Evolutionary conservation across 2,113 vertebrate species (phyloP), one percentile per base, ranked within the genome.

Genomic region (Ivindomyrus marchei): DNA sequence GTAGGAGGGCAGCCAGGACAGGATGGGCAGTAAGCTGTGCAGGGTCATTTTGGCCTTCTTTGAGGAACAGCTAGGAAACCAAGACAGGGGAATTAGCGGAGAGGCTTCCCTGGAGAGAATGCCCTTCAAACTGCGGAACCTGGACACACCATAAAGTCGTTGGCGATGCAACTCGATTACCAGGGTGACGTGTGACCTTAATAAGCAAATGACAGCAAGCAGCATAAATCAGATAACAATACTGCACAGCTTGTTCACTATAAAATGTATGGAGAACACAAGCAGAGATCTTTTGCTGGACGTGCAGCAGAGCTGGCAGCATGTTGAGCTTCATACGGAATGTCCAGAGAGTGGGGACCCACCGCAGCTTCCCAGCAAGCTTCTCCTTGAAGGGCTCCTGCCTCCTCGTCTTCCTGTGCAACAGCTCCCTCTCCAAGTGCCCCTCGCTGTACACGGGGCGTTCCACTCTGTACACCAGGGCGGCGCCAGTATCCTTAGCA

Each of bases 1-100:
- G 89, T 99, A 99, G 1, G 93, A 95, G 1, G 98, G 98, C 89
- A 99, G 94, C 98, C 98, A 99, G 93, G 96, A 96, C 4, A 98
- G 95, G 90, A 99, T 97, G 0, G 98, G 98, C 47, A 99, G 93
- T 90, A 97, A 96, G 90, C 95, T 94, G 62, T 96, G 94, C 85
- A 95, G 93, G 24, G 91, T 93, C 9, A 97, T 96, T 92, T 96
- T 97, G 91, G 96, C 96, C 93, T 94, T 98, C 92, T 96, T 93
- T 39, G 97, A 96, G 49, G 98, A 97, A 92, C 98, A 99, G 89
- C 98, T 99, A n/a, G 90, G 94, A 89, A 46, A 88, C 47, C 47
- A 89, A 92, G 87, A 91, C 80, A 47, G 88, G 50, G 85, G 62
- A 88, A 90, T 89, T 0, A 0, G 7, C 3, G 42, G 0, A 47